A percentile compares a stretch with the other conserved stretches of the same genome.
Conservation (phyloP, 2,797 vertebrate species). For the Sebastes kiyomatsui region DNA sequence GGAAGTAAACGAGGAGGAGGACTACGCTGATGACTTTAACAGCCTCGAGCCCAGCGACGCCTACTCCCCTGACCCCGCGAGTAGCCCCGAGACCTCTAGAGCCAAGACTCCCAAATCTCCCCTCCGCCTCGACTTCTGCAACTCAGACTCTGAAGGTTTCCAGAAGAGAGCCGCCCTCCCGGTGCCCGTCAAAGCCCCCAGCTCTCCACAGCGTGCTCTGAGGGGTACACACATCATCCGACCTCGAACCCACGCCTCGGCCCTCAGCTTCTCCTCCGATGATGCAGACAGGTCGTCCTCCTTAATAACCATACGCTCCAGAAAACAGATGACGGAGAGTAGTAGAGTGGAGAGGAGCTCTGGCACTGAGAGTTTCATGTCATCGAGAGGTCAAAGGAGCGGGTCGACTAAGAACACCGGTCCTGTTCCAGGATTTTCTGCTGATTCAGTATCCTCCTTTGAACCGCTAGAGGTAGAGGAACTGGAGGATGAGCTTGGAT, state of each 20-base stretch:
- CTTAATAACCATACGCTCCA: constrained; percentile 23
- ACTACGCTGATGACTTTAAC: constrained; percentile 87
- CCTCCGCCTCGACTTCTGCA: constrained; percentile 37
- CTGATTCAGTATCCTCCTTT: constrained; percentile 65
- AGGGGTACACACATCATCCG: constrained; percentile 71
- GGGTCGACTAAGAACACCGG: constrained; percentile 60
- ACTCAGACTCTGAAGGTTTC: constrained; percentile 57
- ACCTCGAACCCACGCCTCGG: constrained; percentile 51
- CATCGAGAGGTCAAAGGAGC: constrained; percentile 40
- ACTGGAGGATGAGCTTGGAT: constrained; percentile 75
- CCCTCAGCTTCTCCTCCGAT: constrained; percentile 72
- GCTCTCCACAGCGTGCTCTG: constrained; percentile 79
- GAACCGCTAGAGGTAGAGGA: constrained; percentile 70
- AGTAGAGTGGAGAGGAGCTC: constrained; percentile 38
- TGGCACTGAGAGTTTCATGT: constrained; percentile 32
- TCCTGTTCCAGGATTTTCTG: constrained; percentile 60
- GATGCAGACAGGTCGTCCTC: constrained; percentile 32
- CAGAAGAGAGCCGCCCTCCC: constrained; percentile 69
- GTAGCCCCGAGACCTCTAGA: constrained; percentile 70
- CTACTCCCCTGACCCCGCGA: constrained; percentile 63
- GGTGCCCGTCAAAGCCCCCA: constrained; percentile 77
- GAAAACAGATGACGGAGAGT: constrained; percentile 17
- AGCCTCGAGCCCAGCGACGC: constrained; percentile 78
- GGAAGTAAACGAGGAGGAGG: constrained; percentile 69
- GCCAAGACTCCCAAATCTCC: constrained; percentile 49